phyloP scores from a whole-genome alignment of 1,140 invertebrate genomes.

The Drosophila lowei region DNA sequence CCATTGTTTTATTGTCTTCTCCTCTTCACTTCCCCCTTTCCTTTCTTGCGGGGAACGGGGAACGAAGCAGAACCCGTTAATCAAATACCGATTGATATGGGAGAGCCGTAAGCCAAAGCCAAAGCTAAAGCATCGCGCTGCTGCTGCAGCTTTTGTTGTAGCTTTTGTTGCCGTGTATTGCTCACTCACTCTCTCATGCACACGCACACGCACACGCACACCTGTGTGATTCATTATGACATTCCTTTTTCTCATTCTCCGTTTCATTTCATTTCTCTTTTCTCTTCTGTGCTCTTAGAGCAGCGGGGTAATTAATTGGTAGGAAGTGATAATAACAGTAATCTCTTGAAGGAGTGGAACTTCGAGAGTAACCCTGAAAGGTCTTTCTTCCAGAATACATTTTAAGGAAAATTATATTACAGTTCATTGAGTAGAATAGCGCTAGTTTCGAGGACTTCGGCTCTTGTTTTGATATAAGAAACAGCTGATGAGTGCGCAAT shows the following conservation, averaged over 20 bases:
- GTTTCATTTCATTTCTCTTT: constrained; percentile 5
- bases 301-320: too few relatives aligned
- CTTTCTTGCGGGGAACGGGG: constrained; percentile 17
- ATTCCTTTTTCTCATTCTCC: constrained; percentile 27
- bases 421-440: too few relatives aligned
- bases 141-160: constrained; percentile 18
- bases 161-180: constrained; percentile 11
- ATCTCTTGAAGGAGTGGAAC: too few relatives aligned
- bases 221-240: constrained; percentile 47
- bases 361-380: too few relatives aligned
- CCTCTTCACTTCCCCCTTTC: constrained; percentile 1
- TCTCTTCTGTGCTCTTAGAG: not conserved
- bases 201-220: constrained; percentile 11
- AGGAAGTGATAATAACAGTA: too few relatives aligned
- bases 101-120: constrained; percentile 24
- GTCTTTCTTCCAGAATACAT: too few relatives aligned
- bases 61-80: constrained; percentile 42
- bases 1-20: constrained; percentile 14
- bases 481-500: too few relatives aligned
- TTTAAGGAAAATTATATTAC: too few relatives aligned
- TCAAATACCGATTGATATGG: constrained; percentile 65
- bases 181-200: not conserved
- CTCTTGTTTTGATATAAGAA: too few relatives aligned
- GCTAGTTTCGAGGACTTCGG: too few relatives aligned
- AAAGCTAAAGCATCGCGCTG: not conserved